Evolutionary conservation across 1,140 invertebrate genomes (phyloP).

Genomic region (Notospermus geniculatus): DNA sequence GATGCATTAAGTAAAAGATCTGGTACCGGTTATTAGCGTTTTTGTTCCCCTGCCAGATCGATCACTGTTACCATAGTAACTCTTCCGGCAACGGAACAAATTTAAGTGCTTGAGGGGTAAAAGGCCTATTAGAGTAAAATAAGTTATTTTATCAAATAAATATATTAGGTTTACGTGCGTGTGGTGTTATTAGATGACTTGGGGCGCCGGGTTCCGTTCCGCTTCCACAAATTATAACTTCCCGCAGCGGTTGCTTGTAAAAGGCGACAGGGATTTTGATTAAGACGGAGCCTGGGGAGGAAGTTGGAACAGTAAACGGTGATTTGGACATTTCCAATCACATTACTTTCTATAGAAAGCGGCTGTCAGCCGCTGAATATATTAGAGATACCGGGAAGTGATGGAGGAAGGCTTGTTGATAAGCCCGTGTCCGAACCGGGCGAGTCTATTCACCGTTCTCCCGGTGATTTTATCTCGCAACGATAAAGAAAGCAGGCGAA

Average conservation of each 20-base stretch:
- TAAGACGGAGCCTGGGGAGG: constrained; percentile 19
- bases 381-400: constrained; percentile 14
- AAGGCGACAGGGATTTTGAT: constrained; percentile 19
- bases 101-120: constrained; percentile 32
- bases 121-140: constrained; percentile 31
- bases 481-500: no score
- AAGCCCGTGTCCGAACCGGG: background rate
- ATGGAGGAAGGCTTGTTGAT: background rate
- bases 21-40: constrained; percentile 37
- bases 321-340: constrained; percentile 20
- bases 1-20: constrained; percentile 36
- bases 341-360: constrained; percentile 7
- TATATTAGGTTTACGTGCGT: constrained; percentile 26
- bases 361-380: constrained; percentile 9
- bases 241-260: constrained; percentile 10
- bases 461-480: no score
- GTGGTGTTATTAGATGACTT: constrained; percentile 21
- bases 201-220: constrained; percentile 28
- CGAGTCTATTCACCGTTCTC: background rate
- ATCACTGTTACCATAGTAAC: constrained; percentile 30
- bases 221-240: constrained; percentile 28
- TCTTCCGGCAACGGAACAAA: constrained; percentile 35
- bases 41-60: constrained; percentile 33
- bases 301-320: constrained; percentile 20
- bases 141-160: constrained; percentile 40